Evolutionary conservation across 2,797 vertebrate species (phyloP), one percentile per base, ranked within the genome.

Genomic region (Pempheris klunzingeri): DNA sequence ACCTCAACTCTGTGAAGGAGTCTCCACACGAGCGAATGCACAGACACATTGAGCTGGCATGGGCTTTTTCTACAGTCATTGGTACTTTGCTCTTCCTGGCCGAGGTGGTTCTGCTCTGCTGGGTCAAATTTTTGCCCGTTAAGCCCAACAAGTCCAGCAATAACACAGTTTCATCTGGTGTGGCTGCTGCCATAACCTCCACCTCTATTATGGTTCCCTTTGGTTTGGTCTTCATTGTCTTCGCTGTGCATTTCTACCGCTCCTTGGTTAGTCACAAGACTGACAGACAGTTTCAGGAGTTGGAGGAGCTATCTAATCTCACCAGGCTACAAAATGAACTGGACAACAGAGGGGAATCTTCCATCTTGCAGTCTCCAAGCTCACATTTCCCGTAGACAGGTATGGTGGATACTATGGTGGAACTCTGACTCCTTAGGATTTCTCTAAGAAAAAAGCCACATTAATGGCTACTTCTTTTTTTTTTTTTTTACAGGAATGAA

Each of bases 181-280:
- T 97, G 84, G 98, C 97, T 0, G 98, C 98, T 0, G 98, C 98
- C 55, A 97, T 98, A n/a, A 97, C 97, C 0, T 99, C 98, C 4
- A 99, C 98, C 0, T 94, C 95, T 8, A 99, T 99, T 43, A 99
- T 99, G 98, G 97, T 99, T 20, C 98, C 98, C 12, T 99, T 98
- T 4, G 97, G 95, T 76, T 68, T 99, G 73, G 88, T 99, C 78
- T 99, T 99, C 79, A 99, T 99, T 2, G 94, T 99, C 30, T 99
- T 99, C 3, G 98, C 98, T 0, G 97, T 99, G 84, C 98, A 99
- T 88, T 99, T 99, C 90, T 99, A 99, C 89, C 96, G 98, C 74
- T 99, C 98, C 0, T 92, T 99, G 86, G 98, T 99, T 82, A 98
- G 97, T 94, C 98, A 99, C 90, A 99, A 99, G 94, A 99, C 98